Evolutionary conservation across 30 jellyfish, hydroid and myxozoan species (phyloP), one percentile per base, ranked within the genome.

Genomic region (Hydractinia symbiolongicarpus): DNA sequence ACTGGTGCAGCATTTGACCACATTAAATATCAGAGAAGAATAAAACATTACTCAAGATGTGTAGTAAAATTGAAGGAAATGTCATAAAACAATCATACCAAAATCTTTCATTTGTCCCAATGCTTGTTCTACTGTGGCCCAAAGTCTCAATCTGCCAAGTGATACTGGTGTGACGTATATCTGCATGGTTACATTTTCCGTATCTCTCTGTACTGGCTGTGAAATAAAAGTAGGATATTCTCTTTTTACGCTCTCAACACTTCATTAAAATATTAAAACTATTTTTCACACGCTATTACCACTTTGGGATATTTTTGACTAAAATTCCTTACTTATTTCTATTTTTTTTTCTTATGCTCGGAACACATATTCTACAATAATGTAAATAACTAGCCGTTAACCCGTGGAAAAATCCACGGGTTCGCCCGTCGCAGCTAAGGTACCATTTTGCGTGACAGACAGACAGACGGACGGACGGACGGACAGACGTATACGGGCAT

Each of bases 41-140:
- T 13, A 58, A 58, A 58, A 58, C 69, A 58, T 58, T 58, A 0
- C 2, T 3, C 69, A 3, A 58, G 19, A 30, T 30, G 44, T 30
- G 44, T 30, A 30, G 44, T 30, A 58, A 16, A 58, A 58, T 58
- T 58, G 15, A 3, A 58, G 69, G 3, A 58, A 58, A 58, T 58
- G 3, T 30, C 44, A 30, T 30, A 30, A 30, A 30, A 30, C 44
- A 30, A 30, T 2, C 44, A 30, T 66, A 88, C 99, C 99, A 19
- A 82, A 85, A 3, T 76, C 92, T 54, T 81, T 94, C 96, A 94
- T 88, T 54, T 83, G 76, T 19, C 10, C 81, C 64, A 94, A 54
- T 54, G 97, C 81, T 19, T 84, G 90, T 71, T 94, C 99, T 55
- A 94, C 95, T 4, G 97, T 61, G 84, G 96, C 58, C 99, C 99